These are phyloP conservation scores for Acleris holmiana DNA, from an alignment of 2,888 invertebrate species.

Conservation along the genomic window DNA sequence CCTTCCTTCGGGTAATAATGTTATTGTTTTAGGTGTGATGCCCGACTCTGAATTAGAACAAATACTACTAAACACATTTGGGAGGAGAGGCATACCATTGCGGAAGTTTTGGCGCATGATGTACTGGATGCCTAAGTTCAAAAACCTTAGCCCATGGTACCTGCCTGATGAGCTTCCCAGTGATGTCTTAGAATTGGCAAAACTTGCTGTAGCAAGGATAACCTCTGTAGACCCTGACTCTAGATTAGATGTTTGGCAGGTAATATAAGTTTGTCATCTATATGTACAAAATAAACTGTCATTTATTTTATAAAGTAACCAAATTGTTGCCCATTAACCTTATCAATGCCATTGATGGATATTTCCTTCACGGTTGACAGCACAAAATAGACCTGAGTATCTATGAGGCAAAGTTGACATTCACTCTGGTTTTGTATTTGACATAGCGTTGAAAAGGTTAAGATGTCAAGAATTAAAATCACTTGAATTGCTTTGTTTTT, in stretches of 20 bases:
- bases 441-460: no score
- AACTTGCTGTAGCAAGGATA: conserved; percentile 92
- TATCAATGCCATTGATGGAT: no score
- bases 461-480: no score
- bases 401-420: no score
- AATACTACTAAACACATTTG: conserved; percentile 93
- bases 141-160: conserved; percentile 94
- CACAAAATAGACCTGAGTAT: no score
- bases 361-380: no score
- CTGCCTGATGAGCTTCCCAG: conserved; percentile 91
- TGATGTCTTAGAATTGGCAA: conserved; percentile 91
- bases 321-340: no score
- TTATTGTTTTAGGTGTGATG: conserved; percentile 87
- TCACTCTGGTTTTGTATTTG: no score
- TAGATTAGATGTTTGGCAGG: conserved; percentile 86
- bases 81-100: conserved; percentile 88
- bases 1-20: neutral
- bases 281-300: no score
- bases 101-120: conserved; percentile 92
- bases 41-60: conserved; percentile 95
- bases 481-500: no score
- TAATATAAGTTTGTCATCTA: conserved; percentile 59
- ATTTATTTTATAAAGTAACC: no score
- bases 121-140: conserved; percentile 98
- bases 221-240: conserved; percentile 91